Conservation (phyloP, 2,888 invertebrate species). For the Spodoptera exigua region DNA sequence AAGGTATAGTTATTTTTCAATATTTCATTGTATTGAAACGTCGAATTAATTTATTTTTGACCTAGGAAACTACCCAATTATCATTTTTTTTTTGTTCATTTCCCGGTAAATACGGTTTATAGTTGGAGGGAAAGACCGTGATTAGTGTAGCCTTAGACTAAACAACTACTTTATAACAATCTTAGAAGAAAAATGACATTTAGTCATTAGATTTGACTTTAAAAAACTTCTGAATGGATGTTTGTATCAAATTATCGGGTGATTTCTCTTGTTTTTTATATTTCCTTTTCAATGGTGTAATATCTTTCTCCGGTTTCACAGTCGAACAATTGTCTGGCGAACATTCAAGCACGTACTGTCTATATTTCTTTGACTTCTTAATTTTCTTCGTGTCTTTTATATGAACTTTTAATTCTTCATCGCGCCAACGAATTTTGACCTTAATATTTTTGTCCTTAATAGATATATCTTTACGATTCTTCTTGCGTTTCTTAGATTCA, state of each 20-base stretch:
- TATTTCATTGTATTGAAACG: no score
- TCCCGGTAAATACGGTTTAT: no score
- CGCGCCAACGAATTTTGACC: slow-evolving; percentile 72
- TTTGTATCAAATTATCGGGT: slow-evolving; percentile 75
- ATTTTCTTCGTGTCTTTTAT: slow-evolving; percentile 58
- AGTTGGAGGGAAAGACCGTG: no score
- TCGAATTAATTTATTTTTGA: no score
- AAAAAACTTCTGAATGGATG: slow-evolving; percentile 77
- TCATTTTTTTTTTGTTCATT: no score
- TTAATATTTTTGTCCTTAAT: slow-evolving; percentile 66
- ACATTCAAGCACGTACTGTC: slow-evolving; percentile 77
- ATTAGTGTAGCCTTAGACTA: no score
- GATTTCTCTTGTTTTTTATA: slow-evolving; percentile 65
- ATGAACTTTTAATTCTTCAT: slow-evolving; percentile 66
- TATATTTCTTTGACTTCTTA: slow-evolving; percentile 52
- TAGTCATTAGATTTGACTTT: slow-evolving; percentile 50
- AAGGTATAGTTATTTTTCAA: no score
- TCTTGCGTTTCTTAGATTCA: slow-evolving; percentile 30
- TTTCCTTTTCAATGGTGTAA: slow-evolving; percentile 66
- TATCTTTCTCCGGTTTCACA: slow-evolving; percentile 66
- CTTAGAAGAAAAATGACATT: no score
- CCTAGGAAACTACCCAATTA: no score
- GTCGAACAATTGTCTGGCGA: slow-evolving; percentile 47
- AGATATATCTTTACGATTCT: slow-evolving; percentile 52
- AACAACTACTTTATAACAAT: no score